Base-by-base conservation (phyloP, 1,140 invertebrate genomes). In the Phymastichus coffea region DNA sequence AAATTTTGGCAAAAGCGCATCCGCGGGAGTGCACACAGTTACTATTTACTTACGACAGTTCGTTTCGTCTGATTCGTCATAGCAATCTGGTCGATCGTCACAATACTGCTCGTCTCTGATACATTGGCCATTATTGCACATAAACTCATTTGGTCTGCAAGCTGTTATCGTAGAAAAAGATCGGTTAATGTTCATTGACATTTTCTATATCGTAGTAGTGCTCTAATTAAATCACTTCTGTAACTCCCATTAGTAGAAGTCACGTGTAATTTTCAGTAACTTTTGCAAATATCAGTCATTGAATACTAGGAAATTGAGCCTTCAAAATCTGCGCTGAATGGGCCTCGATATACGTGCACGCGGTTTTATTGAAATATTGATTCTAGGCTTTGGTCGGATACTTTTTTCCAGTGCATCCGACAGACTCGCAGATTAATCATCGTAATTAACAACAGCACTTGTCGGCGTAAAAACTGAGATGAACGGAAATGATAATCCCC, bases 81-180 rank as follows among this genome's bases (percentile, higher is more conserved):
- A 66, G 70, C 87, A 88, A 64, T 91, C 85, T 37, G 56, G 35
- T 1, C 75, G 58, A 12, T 82, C 80, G 73, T 92, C 81, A 77
- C 90, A 92, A 23, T 81, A 81, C 47, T 78, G 75, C 51, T 71
- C 77, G 14, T 69, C 68, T 26, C 78, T 82, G 53, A 94, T 85
- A 70, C 92, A 94, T 62, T 82, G 83, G 6, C 86, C 85, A 70
- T 86, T 83, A 59, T 78, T 72, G 69, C 90, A 86, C 63, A 78
- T 67, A 66, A 79, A 81, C 61, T 82, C 70, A 51, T 74, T 74
- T 30, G 62, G 37, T 9, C 54, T 70, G 47, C 75, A 79, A 15
- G 49, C 76, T 78, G 64, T n/a, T n/a, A n/a, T n/a, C 2, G 61
- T 55, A 67, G 30, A 70, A 44, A 65, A 44, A 60, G 65, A 52